Conservation (phyloP, 2,113 vertebrate species). For the Tichodroma muraria region DNA sequence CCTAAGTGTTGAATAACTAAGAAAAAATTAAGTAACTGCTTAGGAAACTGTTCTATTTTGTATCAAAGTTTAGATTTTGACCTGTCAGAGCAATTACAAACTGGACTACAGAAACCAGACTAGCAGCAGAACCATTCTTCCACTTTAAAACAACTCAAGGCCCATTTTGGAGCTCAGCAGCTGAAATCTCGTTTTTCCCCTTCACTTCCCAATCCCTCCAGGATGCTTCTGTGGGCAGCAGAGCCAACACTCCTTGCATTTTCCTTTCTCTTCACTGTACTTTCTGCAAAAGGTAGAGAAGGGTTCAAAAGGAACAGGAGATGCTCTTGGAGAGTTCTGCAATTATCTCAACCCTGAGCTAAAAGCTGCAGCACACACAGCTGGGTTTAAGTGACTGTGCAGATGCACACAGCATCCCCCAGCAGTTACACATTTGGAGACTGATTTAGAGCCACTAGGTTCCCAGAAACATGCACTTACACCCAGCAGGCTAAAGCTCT, state of each 20-base stretch:
- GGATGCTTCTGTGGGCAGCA: background rate
- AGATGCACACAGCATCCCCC: background rate
- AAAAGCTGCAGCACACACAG: background rate
- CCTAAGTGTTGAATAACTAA: background rate
- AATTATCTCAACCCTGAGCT: background rate
- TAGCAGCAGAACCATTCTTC: background rate
- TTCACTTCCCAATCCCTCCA: background rate
- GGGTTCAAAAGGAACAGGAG: background rate
- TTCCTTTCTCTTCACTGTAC: background rate
- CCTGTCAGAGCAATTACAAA: background rate
- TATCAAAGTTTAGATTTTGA: background rate
- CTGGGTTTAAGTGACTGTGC: background rate
- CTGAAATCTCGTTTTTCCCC: background rate
- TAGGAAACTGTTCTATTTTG: background rate
- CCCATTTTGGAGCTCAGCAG: background rate
- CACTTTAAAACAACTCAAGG: background rate
- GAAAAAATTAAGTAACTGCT: background rate
- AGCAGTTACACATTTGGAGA: background rate
- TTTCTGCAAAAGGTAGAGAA: background rate
- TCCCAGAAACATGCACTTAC: background rate
- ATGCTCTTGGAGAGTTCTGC: background rate
- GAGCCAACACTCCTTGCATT: background rate
- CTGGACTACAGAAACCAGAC: no score
- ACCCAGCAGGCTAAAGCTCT: background rate
- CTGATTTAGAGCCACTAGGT: background rate